phyloP scores from a whole-genome alignment of 1,140 invertebrate genomes.

The Zaprionus inermis region DNA sequence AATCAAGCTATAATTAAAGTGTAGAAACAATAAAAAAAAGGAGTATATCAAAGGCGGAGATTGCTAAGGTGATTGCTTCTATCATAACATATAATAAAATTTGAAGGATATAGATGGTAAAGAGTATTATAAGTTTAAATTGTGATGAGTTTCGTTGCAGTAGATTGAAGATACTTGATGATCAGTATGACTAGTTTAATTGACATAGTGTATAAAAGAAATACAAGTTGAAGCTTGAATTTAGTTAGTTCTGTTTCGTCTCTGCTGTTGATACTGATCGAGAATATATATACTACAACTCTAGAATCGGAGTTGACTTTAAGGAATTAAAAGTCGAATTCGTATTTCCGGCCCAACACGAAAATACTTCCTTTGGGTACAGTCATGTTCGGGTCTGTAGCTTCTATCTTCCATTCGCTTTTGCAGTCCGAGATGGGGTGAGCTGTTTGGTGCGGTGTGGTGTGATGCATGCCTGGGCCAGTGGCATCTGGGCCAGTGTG shows the following conservation, averaged over 20 bases:
- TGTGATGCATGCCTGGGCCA: neutral
- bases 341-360: neutral
- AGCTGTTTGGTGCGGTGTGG: neutral
- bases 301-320: neutral
- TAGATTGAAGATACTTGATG: neutral
- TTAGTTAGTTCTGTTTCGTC: too few relatives aligned
- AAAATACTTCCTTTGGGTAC: neutral
- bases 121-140: too few relatives aligned
- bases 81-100: too few relatives aligned
- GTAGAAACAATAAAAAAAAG: too few relatives aligned
- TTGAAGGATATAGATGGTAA: too few relatives aligned
- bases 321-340: neutral
- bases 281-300: neutral
- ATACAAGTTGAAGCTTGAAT: neutral
- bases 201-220: neutral
- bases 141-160: neutral
- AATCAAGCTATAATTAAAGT: neutral
- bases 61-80: too few relatives aligned
- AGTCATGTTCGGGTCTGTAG: neutral
- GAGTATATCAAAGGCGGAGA: too few relatives aligned
- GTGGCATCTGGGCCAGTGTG: constrained; percentile 23
- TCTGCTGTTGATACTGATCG: too few relatives aligned
- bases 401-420: neutral
- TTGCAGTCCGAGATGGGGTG: neutral
- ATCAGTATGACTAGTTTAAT: neutral